Conservation (phyloP, 2,797 vertebrate species). For the Chrosomus eos region DNA sequence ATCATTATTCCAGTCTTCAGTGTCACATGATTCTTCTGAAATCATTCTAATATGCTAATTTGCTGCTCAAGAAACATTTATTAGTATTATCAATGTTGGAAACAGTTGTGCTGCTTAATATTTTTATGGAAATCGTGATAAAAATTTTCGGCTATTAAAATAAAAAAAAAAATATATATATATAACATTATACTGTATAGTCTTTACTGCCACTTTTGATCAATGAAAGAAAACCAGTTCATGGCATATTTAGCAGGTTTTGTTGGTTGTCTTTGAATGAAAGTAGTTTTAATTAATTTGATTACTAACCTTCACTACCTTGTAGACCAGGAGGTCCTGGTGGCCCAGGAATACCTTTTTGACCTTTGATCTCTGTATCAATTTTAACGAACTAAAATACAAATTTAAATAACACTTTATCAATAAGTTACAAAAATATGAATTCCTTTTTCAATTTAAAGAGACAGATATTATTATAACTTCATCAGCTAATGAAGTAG, state of each 20-base stretch:
- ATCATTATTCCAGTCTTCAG: background rate
- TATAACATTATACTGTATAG: background rate
- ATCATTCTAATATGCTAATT: background rate
- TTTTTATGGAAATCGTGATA: too few species aligned
- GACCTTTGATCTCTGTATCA: slow-evolving; percentile 21
- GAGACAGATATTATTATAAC: background rate
- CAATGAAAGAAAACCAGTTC: background rate
- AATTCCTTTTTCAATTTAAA: background rate
- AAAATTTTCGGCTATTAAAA: too few species aligned
- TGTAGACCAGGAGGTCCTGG: slow-evolving; percentile 40
- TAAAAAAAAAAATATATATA: too few species aligned
- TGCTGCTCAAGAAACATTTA: too few species aligned
- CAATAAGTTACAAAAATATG: background rate
- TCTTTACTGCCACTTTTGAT: background rate
- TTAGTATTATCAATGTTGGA: background rate
- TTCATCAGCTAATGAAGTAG: background rate
- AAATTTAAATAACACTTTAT: background rate
- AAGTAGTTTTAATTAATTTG: background rate
- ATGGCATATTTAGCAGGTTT: background rate
- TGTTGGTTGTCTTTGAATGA: background rate
- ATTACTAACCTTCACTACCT: slow-evolving; percentile 49
- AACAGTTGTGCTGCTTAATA: too few species aligned
- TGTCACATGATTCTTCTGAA: background rate
- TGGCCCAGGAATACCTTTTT: slow-evolving; percentile 34
- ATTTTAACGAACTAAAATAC: background rate